These are phyloP conservation scores for Petrocephalus zakoni DNA, from an alignment of 2,113 vertebrate genomes.

Conservation along the genomic window DNA sequence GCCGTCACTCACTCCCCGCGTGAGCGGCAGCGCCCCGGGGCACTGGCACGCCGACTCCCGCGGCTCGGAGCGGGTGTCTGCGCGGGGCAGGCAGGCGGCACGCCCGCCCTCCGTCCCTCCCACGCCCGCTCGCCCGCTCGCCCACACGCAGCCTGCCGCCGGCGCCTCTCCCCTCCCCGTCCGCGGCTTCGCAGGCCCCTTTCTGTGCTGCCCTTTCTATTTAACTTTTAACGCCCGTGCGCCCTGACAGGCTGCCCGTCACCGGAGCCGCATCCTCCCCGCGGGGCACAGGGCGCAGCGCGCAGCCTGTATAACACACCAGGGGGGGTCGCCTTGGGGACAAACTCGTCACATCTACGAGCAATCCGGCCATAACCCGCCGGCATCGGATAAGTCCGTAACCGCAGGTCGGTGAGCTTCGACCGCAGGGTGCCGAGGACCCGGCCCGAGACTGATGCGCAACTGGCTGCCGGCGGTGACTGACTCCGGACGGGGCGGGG, in stretches of 20 bases:
- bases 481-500: too few species aligned
- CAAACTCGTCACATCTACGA: background rate
- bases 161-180: background rate
- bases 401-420: background rate
- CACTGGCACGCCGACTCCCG: too few species aligned
- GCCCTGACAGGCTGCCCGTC: background rate
- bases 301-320: background rate
- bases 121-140: too few species aligned
- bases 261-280: too few species aligned
- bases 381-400: background rate
- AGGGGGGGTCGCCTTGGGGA: background rate
- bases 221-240: background rate
- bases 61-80: too few species aligned
- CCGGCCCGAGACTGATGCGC: background rate
- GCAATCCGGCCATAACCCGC: background rate
- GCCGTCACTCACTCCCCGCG: background rate
- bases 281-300: background rate
- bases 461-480: conserved; percentile 11
- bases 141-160: background rate
- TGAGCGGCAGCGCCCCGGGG: too few species aligned
- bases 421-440: background rate
- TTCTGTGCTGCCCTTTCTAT: background rate
- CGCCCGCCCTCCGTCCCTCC: too few species aligned
- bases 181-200: too few species aligned
- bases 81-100: too few species aligned